These are phyloP conservation scores for Alethe castanea DNA, from an alignment of 2,113 vertebrate species.

Conservation along the genomic window DNA sequence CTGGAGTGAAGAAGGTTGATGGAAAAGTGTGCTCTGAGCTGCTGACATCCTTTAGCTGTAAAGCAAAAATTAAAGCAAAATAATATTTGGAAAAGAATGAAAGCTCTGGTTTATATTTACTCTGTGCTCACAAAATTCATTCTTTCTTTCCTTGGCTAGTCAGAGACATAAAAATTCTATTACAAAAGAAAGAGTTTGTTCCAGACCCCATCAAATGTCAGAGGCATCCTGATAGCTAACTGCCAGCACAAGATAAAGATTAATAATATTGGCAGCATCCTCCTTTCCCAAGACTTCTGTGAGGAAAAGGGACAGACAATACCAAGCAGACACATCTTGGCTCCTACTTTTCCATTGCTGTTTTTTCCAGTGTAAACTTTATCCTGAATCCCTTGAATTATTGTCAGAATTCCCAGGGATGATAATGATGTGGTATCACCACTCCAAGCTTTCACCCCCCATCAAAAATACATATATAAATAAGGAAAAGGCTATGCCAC, in stretches of 20 bases:
- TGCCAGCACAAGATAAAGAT: constrained; percentile 56
- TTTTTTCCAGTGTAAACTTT: neutral
- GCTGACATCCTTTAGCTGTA: neutral
- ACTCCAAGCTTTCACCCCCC: neutral
- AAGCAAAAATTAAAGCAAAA: constrained; percentile 34
- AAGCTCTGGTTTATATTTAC: constrained; percentile 36
- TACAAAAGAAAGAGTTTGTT: constrained; percentile 41
- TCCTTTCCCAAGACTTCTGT: neutral
- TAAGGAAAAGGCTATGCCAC: neutral
- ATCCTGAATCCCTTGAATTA: neutral
- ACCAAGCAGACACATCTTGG: neutral
- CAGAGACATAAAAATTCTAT: constrained; percentile 56
- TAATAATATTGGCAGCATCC: constrained; percentile 37
- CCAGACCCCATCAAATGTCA: constrained; percentile 56
- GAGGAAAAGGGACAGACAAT: constrained; percentile 5
- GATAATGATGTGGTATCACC: neutral
- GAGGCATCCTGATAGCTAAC: constrained; percentile 26
- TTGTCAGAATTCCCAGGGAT: neutral
- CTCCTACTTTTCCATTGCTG: neutral
- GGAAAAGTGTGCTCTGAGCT: neutral
- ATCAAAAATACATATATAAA: neutral
- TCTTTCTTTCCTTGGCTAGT: constrained; percentile 23
- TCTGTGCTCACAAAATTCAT: neutral
- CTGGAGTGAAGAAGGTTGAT: neutral
- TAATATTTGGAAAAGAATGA: neutral